Conservation (phyloP, 2,888 invertebrate genomes). For the Phaonia tiefii region DNA sequence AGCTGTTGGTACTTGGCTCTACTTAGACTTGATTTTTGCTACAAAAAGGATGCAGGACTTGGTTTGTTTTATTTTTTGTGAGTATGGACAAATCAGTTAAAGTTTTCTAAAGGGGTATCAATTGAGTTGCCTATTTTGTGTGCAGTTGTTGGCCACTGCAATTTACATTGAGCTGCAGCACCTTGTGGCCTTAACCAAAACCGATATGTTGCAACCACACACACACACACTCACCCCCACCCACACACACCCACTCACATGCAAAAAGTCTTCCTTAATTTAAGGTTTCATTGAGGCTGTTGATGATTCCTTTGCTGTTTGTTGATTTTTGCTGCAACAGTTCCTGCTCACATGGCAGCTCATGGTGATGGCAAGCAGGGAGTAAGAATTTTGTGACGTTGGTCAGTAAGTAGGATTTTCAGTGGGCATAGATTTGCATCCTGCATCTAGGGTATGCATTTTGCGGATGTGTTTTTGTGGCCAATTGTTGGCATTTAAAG, state of each 20-base stretch:
- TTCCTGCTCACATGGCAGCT: not conserved
- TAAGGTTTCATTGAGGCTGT: slow-evolving; percentile 59
- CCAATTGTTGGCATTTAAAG: slow-evolving; percentile 77
- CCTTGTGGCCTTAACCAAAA: slow-evolving; percentile 44
- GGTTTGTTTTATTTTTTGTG: too few species aligned
- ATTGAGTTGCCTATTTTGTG: slow-evolving; percentile 71
- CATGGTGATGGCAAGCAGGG: not conserved
- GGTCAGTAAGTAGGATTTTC: not conserved
- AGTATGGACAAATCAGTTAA: slow-evolving; percentile 67
- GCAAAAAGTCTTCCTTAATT: slow-evolving; percentile 60
- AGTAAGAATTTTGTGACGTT: not conserved
- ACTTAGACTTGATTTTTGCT: slow-evolving; percentile 27
- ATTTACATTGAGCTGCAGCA: slow-evolving; percentile 46
- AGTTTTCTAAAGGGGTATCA: slow-evolving; percentile 68
- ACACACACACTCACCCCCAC: too few species aligned
- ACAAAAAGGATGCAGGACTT: slow-evolving; percentile 32
- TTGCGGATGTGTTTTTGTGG: slow-evolving; percentile 80
- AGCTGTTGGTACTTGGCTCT: not conserved
- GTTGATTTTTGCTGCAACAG: not conserved
- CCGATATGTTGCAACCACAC: not conserved
- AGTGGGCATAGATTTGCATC: slow-evolving; percentile 50
- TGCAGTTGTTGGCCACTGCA: slow-evolving; percentile 62
- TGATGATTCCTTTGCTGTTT: slow-evolving; percentile 35
- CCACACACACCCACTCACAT: slow-evolving; percentile 8
- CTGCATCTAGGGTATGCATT: slow-evolving; percentile 67